Conservation (phyloP, 2,888 invertebrate species). For the Acleris emargana region DNA sequence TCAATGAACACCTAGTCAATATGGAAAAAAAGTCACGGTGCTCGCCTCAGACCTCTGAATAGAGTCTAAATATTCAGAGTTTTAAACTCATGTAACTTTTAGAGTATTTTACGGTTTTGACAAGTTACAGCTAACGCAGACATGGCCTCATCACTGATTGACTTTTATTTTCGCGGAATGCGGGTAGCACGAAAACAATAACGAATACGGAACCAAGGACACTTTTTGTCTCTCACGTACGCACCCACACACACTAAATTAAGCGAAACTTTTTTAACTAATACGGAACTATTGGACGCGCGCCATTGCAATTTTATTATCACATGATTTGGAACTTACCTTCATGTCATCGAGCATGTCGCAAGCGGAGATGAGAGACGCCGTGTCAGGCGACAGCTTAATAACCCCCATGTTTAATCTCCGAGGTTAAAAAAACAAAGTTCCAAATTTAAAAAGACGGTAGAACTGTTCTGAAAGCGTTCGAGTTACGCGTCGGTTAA, state of each 20-base stretch:
- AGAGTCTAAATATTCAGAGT: too few species aligned
- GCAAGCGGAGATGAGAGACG: constrained; percentile 73
- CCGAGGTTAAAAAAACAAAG: background rate
- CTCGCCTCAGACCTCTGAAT: too few species aligned
- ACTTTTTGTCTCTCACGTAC: constrained; percentile 34
- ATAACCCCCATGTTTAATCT: constrained; percentile 71
- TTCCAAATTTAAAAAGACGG: constrained; percentile 1
- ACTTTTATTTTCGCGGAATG: constrained; percentile 8
- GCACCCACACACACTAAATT: constrained; percentile 59
- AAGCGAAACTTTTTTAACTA: constrained; percentile 57
- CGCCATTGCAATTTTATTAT: constrained; percentile 52
- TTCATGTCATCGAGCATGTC: constrained; percentile 80
- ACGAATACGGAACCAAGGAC: constrained; percentile 16
- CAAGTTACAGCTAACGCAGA: too few species aligned
- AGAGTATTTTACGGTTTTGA: too few species aligned
- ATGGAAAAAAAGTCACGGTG: background rate
- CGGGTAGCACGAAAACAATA: constrained; percentile 18
- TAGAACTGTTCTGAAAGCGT: constrained; percentile 12
- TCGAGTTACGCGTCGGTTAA: constrained; percentile 53
- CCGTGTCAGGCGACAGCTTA: constrained; percentile 75
- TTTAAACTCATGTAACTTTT: too few species aligned
- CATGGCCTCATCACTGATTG: too few species aligned
- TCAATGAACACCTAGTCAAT: background rate
- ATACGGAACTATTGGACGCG: constrained; percentile 59
- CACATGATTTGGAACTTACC: constrained; percentile 67